phyloP scores from a whole-genome alignment of 1,140 invertebrate species.

The Aphaenogaster floridana region DNA sequence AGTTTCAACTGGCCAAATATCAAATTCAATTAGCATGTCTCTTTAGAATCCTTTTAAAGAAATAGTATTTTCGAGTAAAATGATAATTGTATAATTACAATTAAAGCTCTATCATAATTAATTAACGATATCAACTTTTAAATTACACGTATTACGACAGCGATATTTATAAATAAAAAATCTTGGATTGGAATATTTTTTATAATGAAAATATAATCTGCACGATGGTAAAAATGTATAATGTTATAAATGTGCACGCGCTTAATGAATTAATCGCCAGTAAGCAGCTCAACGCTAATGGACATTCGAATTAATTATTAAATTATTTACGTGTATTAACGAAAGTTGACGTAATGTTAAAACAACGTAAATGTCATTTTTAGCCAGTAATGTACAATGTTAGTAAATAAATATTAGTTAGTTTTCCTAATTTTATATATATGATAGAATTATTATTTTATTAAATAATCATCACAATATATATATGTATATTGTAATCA shows the following conservation, averaged over 20 bases:
- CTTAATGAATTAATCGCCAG: conserved; percentile 20
- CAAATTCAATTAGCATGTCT: background rate
- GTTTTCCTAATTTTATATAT: background rate
- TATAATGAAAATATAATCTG: background rate
- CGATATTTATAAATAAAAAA: background rate
- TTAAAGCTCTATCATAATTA: background rate
- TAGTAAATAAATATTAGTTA: background rate
- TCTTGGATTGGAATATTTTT: background rate
- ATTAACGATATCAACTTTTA: background rate
- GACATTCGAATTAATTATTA: conserved; percentile 34
- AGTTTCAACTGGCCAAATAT: background rate
- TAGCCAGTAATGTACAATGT: background rate
- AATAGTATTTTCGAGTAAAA: background rate
- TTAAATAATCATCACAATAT: background rate
- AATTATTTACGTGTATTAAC: conserved; percentile 26
- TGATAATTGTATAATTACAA: background rate
- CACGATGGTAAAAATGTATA: background rate
- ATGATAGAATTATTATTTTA: background rate
- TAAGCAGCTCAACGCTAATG: conserved; percentile 25
- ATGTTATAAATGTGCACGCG: background rate
- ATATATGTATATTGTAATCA: background rate
- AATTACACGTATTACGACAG: background rate
- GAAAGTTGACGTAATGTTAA: background rate
- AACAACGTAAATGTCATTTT: conserved; percentile 3
- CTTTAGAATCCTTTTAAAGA: background rate